phyloP scores from a whole-genome alignment of 2,113 vertebrate species.

The Nettapus auritus region DNA sequence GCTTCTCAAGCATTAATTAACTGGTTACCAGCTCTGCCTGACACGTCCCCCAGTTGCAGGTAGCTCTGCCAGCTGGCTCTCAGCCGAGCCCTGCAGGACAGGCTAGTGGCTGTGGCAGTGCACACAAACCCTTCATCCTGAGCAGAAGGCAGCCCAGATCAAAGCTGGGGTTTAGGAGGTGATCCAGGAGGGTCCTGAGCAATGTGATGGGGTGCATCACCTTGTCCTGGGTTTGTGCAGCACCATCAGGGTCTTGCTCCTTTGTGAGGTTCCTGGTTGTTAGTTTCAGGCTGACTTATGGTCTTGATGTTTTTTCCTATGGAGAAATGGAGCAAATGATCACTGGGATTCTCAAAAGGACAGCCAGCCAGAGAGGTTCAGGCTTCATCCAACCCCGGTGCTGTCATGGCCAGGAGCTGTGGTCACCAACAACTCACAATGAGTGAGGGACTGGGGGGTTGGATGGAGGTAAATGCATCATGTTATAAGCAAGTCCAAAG shows the following conservation, averaged over 20 bases:
- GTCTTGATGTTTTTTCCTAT: constrained; percentile 41
- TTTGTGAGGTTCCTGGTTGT: not conserved
- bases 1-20: not conserved
- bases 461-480: not conserved
- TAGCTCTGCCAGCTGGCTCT: not conserved
- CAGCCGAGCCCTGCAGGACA: not conserved
- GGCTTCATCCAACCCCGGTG: not conserved
- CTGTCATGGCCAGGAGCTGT: not conserved
- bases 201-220: not conserved
- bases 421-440: not conserved
- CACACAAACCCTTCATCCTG: not conserved
- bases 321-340: constrained; percentile 44
- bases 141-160: not conserved
- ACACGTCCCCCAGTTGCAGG: not conserved
- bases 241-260: accelerated
- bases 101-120: not conserved
- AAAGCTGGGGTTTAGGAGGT: not conserved
- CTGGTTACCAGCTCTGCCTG: not conserved
- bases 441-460: not conserved
- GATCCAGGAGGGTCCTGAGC: not conserved
- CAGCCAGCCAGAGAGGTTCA: not conserved
- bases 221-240: not conserved
- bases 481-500: constrained; percentile 1
- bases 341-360: not conserved
- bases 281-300: constrained; percentile 6